Evolutionary conservation across 2,888 invertebrate species (phyloP), one percentile per base, ranked within the genome.

Genomic region (Biston betularia): DNA sequence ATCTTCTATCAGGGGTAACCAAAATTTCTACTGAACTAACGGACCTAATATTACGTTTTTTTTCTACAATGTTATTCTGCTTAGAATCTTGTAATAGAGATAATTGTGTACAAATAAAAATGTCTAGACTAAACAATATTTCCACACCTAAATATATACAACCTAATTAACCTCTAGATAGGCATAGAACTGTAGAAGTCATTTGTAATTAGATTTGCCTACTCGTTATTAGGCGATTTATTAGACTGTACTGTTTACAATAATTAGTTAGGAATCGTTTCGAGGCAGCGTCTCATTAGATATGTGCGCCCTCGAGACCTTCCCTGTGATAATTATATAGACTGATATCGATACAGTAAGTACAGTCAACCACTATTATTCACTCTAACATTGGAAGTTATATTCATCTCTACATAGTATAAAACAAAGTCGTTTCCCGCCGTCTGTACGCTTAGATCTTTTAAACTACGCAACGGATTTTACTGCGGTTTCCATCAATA

Each of bases 221-320:
- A 56, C 24, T 65, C 3, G 24, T 35, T 62, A 58, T 66, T 57
- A 67, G 57, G 33, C 14, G n/a, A 49, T 58, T n/a, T 56, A 33
- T 24, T 52, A 7, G 12, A 57, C 38, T 11, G 7, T 24, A 42
- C 12, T 46, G 33, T 12, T 45, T 48, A 49, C 44, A 59, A 34
- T 44, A 52, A 45, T 52, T 53, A 70, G 62, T 70, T 72, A 65
- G 67, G 73, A 69, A 73, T 74, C 74, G 24, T 40, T 24, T 54
- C 40, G 58, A 67, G 65, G 65, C 61, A 63, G 65, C 70, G 72
- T 59, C 62, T 55, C 52, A 59, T 53, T 44, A 75, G 85, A 86
- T 86, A 84, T 70, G 68, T 71, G 70, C 75, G 86, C 86, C 87
- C 85, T 61, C 81, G 74, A 75, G 79, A 74, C 77, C 79, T 80